Conservation (phyloP, 2,888 invertebrate genomes). For the Chymomyza procnemis region DNA sequence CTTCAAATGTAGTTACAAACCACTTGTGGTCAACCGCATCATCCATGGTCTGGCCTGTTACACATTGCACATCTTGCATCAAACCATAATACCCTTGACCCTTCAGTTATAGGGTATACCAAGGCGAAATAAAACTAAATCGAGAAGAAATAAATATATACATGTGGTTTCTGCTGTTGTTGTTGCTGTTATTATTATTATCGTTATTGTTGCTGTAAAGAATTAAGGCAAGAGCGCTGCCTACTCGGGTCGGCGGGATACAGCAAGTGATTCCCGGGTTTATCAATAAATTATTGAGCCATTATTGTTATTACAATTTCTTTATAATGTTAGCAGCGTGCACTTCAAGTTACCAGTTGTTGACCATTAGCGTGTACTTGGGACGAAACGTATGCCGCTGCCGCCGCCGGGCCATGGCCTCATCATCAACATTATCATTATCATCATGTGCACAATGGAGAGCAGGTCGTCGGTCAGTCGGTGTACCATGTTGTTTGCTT, state of each 20-base stretch:
- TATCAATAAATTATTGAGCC: constrained; percentile 75
- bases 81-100: too few species aligned
- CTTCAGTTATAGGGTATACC: too few species aligned
- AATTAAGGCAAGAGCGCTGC: constrained; percentile 48
- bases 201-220: constrained; percentile 1
- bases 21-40: too few species aligned
- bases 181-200: too few species aligned
- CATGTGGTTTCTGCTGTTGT: too few species aligned
- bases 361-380: constrained; percentile 66
- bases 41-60: too few species aligned
- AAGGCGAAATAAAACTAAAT: too few species aligned
- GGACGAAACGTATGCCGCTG: constrained; percentile 28
- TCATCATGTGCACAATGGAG: constrained; percentile 71
- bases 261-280: constrained; percentile 34
- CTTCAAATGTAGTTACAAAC: too few species aligned
- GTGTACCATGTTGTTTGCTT: constrained; percentile 25
- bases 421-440: constrained; percentile 5
- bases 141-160: too few species aligned
- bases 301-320: constrained; percentile 74
- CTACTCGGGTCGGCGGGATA: constrained; percentile 20
- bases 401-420: constrained; percentile 2
- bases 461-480: constrained; percentile 60
- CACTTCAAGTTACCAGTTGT: constrained; percentile 51
- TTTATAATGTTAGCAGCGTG: constrained; percentile 72
- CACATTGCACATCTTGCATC: too few species aligned